These are phyloP conservation scores for Leptogaster cylindrica DNA, from an alignment of 2,888 invertebrate species.

Conservation along the genomic window DNA sequence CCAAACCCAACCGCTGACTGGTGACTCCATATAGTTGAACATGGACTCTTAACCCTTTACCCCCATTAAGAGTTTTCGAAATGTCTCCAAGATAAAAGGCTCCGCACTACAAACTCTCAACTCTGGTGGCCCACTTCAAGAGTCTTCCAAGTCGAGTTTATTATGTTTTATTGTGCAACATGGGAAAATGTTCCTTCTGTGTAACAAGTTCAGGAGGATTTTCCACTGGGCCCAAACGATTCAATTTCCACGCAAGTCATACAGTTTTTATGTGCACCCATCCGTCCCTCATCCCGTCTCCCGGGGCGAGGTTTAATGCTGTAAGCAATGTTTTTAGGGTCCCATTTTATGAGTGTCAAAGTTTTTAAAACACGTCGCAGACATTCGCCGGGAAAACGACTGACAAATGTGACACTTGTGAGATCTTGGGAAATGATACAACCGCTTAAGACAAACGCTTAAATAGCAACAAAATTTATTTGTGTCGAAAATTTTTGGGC, in stretches of 20 bases:
- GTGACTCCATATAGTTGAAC: conserved; percentile 16
- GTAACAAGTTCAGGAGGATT: not conserved
- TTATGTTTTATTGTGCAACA: conserved; percentile 9
- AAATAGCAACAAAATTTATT: not conserved
- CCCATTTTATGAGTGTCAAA: conserved; percentile 30
- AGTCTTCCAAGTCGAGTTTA: not conserved
- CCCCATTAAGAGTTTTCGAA: not conserved
- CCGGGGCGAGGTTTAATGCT: conserved; percentile 10
- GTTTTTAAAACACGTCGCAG: conserved; percentile 11
- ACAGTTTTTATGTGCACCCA: not conserved
- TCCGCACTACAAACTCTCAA: not conserved
- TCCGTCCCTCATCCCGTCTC: no score
- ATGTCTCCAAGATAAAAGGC: not conserved
- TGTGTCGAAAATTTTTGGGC: not conserved
- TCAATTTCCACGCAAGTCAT: conserved; percentile 1
- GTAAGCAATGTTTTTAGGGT: conserved; percentile 2
- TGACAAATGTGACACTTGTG: conserved; percentile 16
- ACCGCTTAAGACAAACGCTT: conserved; percentile 5
- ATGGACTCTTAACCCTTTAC: conserved; percentile 14
- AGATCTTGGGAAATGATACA: conserved; percentile 26
- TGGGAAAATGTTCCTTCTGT: conserved; percentile 15
- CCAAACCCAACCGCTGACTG: no score
- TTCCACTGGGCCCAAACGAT: not conserved
- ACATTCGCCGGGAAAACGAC: not conserved
- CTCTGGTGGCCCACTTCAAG: not conserved